These are phyloP conservation scores for Synergus gifuensis DNA, from an alignment of 2,888 invertebrate species.

Conservation along the genomic window DNA sequence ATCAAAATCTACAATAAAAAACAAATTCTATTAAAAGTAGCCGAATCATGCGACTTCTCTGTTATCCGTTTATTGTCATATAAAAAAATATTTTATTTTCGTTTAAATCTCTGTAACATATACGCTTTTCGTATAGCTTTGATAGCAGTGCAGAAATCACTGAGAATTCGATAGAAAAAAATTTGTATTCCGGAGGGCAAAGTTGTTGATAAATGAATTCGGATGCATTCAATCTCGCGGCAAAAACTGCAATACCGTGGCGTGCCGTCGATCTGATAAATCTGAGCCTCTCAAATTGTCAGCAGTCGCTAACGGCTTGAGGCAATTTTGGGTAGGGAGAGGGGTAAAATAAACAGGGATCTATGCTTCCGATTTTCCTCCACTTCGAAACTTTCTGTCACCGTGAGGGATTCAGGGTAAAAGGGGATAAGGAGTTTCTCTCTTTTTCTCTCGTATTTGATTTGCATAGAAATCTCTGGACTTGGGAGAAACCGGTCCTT, in stretches of 20 bases:
- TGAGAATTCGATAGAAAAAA: not conserved
- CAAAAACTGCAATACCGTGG: conserved; percentile 24
- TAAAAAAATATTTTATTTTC: not conserved
- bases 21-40: too few relatives aligned
- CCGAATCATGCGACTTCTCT: too few relatives aligned
- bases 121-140: not conserved
- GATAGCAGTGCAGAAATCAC: too few relatives aligned
- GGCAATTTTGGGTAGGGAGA: not conserved
- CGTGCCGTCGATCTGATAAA: not conserved
- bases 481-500: not conserved
- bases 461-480: conserved; percentile 13
- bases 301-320: conserved; percentile 15
- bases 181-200: conserved; percentile 12
- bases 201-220: conserved; percentile 22
- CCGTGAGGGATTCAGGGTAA: not conserved
- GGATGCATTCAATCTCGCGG: conserved; percentile 6
- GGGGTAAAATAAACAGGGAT: conserved; percentile 20
- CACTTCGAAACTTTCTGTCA: not conserved
- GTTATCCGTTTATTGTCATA: too few relatives aligned
- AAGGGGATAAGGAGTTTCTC: too few relatives aligned
- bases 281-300: conserved; percentile 1
- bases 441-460: not conserved
- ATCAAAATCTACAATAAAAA: too few relatives aligned
- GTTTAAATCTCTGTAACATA: not conserved
- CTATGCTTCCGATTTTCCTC: conserved; percentile 6